Percentiles rank a stretch among this genome's conserved stretches.
Evolutionary conservation across 2,888 invertebrate species (phyloP).

Genomic region (Clostera curtula): DNA sequence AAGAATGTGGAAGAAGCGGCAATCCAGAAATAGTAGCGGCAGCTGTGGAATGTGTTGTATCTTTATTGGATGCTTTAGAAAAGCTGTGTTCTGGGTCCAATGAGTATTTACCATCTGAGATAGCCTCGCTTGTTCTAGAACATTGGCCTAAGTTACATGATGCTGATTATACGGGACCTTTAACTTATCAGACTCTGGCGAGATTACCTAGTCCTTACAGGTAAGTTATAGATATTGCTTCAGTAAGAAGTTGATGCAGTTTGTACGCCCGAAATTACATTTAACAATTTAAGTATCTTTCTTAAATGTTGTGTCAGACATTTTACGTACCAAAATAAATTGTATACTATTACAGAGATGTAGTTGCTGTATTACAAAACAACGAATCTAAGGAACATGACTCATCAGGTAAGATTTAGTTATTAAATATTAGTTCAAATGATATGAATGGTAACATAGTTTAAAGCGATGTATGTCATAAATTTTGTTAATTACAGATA

Average conservation of each 20-base stretch:
- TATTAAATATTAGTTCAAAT: neutral
- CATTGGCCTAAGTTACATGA: slow-evolving; percentile 81
- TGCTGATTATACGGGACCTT: slow-evolving; percentile 87
- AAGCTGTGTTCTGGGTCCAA: slow-evolving; percentile 84
- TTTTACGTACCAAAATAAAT: too few species aligned
- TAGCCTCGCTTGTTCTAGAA: slow-evolving; percentile 70
- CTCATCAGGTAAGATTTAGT: slow-evolving; percentile 52
- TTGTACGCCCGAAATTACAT: too few species aligned
- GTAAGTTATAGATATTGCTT: slow-evolving; percentile 39
- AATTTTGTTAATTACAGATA: slow-evolving; percentile 36
- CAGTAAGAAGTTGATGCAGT: too few species aligned
- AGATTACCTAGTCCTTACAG: slow-evolving; percentile 88
- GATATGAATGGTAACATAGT: neutral
- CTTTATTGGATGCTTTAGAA: slow-evolving; percentile 87
- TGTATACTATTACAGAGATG: slow-evolving; percentile 67
- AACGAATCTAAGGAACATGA: slow-evolving; percentile 76
- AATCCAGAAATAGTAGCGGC: slow-evolving; percentile 85
- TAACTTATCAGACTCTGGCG: slow-evolving; percentile 90
- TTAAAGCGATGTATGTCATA: neutral
- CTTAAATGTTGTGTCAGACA: too few species aligned
- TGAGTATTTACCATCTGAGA: slow-evolving; percentile 44
- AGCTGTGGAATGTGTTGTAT: slow-evolving; percentile 88
- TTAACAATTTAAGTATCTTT: too few species aligned
- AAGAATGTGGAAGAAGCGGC: slow-evolving; percentile 90
- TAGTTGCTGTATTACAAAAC: slow-evolving; percentile 80